Percentiles rank a stretch among this genome's conserved stretches.
Conservation (phyloP, 1,140 invertebrate genomes). For the Coelopa frigida region DNA sequence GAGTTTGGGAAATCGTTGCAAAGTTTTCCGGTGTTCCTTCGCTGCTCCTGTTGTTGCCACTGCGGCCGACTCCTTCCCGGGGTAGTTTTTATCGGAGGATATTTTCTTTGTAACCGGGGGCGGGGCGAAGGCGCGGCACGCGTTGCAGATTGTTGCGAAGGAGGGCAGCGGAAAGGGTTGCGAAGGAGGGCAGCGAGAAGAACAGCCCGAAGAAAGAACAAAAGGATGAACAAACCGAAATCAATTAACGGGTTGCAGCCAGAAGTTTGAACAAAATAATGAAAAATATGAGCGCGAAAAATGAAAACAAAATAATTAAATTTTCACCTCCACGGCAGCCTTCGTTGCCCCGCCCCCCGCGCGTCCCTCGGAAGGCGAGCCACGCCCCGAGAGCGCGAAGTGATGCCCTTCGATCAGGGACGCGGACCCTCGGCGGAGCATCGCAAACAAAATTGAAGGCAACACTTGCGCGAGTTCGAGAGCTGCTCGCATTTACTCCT, state of each 20-base stretch:
- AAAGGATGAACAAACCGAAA: slow-evolving; percentile 7
- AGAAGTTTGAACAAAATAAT: background rate
- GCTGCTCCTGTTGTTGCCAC: background rate
- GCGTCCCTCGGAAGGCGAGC: no score
- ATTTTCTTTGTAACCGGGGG: background rate
- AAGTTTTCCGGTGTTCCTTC: background rate
- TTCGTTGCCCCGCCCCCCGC: no score
- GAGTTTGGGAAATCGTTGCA: background rate
- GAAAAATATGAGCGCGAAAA: background rate
- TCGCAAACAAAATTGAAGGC: background rate
- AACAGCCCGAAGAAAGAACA: slow-evolving; percentile 3
- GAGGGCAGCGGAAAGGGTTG: no score
- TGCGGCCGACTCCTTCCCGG: background rate
- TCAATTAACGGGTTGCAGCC: slow-evolving; percentile 14
- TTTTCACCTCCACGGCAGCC: no score
- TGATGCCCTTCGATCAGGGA: no score
- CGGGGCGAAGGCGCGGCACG: no score
- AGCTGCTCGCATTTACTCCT: no score
- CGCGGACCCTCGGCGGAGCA: no score
- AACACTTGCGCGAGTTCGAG: no score
- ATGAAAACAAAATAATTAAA: slow-evolving; percentile 8
- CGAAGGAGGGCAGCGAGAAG: no score
- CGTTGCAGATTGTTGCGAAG: no score
- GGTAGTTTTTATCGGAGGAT: background rate
- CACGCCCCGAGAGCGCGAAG: no score